Evolutionary conservation across 1,140 invertebrate species (phyloP), one percentile per base, ranked within the genome.

Genomic region (Radopholus similis): DNA sequence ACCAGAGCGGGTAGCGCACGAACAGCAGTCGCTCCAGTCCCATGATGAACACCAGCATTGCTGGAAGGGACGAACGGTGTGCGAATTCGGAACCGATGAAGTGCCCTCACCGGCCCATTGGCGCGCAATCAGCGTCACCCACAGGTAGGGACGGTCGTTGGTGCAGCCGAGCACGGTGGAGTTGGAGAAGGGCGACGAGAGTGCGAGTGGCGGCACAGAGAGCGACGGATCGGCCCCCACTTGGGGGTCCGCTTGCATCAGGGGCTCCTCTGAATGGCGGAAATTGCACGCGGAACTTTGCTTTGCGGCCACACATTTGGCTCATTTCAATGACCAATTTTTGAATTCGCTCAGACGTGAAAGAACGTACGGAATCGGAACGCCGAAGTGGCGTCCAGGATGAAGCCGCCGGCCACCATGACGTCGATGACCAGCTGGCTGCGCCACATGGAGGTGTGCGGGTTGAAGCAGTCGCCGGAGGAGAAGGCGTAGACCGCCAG

Each of bases 101-200:
- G n/a, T n/a, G n/a, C n/a, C n/a, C n/a, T n/a, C n/a, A n/a, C n/a
- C 38, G 28, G 58, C 40, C 58, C 58, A 60, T 60, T 60, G 58
- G n/a, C 58, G 58, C 2, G 26, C n/a, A 6, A 28, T 42, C 32
- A 60, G 30, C 47, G 47, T 32, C 11, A 60, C 2, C 18, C 38
- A 60, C 18, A 60, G 47, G 30, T 60, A 49, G 18, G 58, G 38
- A 23, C 47, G 40, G 38, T 60, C 30, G 6, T 2, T 21, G 5
- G 40, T 60, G 30, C 58, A 60, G 35, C n/a, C 58, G 47, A 30
- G 21, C 30, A 60, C 58, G 26, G 58, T 60, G 44, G 34, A 47
- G 30, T 60, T 60, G 40, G 11, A 23, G 18, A 47, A 51, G 6
- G 44, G 44, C 44, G 15, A n/a, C n/a, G 44, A 8, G 44, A 6